A percentile compares a stretch with the other conserved stretches of the same genome.
These are phyloP conservation scores for Pituophis catenifer DNA, from an alignment of 2,113 vertebrate genomes.

Conservation along the genomic window DNA sequence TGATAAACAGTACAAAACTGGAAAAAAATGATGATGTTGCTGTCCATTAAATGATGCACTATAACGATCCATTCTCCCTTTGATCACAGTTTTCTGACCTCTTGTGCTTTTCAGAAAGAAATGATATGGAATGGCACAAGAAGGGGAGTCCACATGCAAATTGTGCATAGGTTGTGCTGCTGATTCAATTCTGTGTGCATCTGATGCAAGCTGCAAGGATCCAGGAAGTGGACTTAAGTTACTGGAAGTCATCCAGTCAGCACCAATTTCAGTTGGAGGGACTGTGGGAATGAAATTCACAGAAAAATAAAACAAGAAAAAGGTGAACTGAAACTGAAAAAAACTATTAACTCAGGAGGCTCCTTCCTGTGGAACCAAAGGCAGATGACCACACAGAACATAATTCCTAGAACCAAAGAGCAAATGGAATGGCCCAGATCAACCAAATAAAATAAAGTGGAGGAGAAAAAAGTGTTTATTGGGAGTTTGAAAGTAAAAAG, in stretches of 20 bases:
- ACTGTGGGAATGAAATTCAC: slow-evolving; percentile 41
- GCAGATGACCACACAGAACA: slow-evolving; percentile 10
- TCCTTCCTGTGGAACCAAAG: slow-evolving; percentile 17
- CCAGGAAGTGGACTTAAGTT: slow-evolving; percentile 33
- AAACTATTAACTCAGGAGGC: neutral
- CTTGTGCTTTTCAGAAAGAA: slow-evolving; percentile 37
- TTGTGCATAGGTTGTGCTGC: slow-evolving; percentile 27
- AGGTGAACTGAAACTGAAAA: slow-evolving; percentile 25
- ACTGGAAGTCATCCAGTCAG: slow-evolving; percentile 64
- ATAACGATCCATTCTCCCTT: neutral
- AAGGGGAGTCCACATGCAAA: neutral
- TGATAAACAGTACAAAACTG: neutral
- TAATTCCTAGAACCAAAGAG: slow-evolving; percentile 43
- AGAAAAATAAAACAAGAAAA: slow-evolving; percentile 20
- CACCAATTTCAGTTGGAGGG: slow-evolving; percentile 63
- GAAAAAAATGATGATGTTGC: neutral
- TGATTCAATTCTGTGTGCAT: slow-evolving; percentile 4
- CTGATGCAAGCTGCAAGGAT: slow-evolving; percentile 33
- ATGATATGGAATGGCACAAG: neutral
- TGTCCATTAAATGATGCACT: neutral
- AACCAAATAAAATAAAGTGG: slow-evolving; percentile 27
- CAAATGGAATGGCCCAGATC: slow-evolving; percentile 56
- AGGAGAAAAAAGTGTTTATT: slow-evolving; percentile 59
- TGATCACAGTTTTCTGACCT: neutral
- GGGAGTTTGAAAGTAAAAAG: slow-evolving; percentile 34